Percentiles rank a stretch among this genome's conserved stretches.
Evolutionary conservation across 2,113 vertebrate species (phyloP).

Genomic region (Eubucco bourcierii): DNA sequence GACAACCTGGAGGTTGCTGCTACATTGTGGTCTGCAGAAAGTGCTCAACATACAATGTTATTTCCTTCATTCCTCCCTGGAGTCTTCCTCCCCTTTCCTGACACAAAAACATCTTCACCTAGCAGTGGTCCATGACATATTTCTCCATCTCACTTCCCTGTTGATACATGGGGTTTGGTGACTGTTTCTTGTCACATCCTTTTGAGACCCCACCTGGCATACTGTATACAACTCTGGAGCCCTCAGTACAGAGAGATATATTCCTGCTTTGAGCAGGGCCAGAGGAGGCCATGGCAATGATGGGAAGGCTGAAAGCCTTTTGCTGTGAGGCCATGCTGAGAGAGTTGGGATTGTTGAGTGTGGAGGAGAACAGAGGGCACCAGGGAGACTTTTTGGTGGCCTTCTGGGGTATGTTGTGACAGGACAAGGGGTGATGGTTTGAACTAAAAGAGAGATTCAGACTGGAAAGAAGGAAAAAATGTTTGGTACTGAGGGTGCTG

Average conservation of each 20-base stretch:
- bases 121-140: fast-evolving
- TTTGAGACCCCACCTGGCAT: neutral
- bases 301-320: neutral
- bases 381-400: too few relatives aligned
- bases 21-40: neutral
- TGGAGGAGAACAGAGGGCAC: too few relatives aligned
- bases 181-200: neutral
- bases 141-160: neutral
- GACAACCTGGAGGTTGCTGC: neutral
- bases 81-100: neutral
- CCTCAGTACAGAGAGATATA: neutral
- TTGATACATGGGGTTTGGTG: neutral
- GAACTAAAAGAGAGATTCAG: too few relatives aligned
- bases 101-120: neutral
- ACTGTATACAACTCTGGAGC: neutral
- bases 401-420: too few relatives aligned
- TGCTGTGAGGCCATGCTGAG: neutral
- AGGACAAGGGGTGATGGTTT: too few relatives aligned
- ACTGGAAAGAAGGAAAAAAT: too few relatives aligned
- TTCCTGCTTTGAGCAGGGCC: neutral
- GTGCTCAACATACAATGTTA: neutral
- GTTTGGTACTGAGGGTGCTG: too few relatives aligned
- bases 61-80: neutral
- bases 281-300: neutral
- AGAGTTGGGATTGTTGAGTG: too few relatives aligned